Base-by-base conservation (phyloP, 2,113 vertebrate species). In the Apaloderma vittatum region DNA sequence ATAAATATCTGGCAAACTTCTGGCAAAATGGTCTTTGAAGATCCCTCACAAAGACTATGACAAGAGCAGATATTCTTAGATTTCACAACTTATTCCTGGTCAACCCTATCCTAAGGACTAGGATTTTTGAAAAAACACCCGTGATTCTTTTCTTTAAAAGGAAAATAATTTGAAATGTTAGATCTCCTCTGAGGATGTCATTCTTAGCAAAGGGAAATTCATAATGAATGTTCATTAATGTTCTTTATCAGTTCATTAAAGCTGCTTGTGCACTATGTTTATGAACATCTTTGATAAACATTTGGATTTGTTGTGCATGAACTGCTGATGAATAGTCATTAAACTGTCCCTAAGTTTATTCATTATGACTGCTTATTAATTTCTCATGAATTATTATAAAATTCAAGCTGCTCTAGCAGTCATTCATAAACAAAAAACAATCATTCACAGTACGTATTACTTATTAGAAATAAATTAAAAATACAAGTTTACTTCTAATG, bases 271-370 rank as follows among this genome's bases (percentile, higher is more conserved):
- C 90, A 90, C 75, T 87, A 84, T 92, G 85, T 97, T 97, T 96
- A 97, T 96, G 88, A 98, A 96, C 93, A 97, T 97, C 93, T 97
- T 94, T 97, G 95, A 96, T 97, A 97, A 98, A 97, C 96, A 96
- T 95, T 97, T 96, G 95, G 95, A 97, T 97, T 96, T 95, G 93
- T 90, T 95, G 86, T 97, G 96, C 96, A 97, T 97, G 96, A 97
- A 81, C 82, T 95, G 65, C 77, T 97, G 91, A 96, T 97, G 91
- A 97, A 97, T 97, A 97, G 95, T 97, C 95, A 97, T 97, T 97
- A 96, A 96, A 97, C 78, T 96, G 95, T 96, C 97, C 96, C 84
- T 79, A 96, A 96, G 81, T 97, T 97, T 98, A 96, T 97, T 97
- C 93, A 96, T 93, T 95, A 96, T 96, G 96, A 95, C 83, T 90